A percentile compares a stretch with the other conserved stretches of the same genome.
Evolutionary conservation across 2,888 invertebrate genomes (phyloP).

Genomic region (Chrysolina oricalcia): DNA sequence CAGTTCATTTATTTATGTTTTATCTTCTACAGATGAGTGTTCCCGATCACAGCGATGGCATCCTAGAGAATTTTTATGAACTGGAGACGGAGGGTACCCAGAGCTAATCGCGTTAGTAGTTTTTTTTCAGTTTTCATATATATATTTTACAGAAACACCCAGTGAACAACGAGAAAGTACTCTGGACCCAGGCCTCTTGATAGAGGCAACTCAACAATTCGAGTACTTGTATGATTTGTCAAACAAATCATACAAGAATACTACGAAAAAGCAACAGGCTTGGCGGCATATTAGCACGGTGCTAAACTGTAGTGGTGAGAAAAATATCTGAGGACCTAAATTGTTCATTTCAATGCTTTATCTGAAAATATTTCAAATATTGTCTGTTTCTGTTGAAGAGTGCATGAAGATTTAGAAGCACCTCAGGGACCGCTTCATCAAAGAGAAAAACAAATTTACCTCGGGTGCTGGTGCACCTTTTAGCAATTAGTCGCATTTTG

Average conservation of each 20-base stretch:
- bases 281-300: constrained; percentile 19
- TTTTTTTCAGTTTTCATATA: constrained; percentile 13
- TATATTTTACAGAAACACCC: constrained; percentile 21
- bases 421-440: constrained; percentile 24
- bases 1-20: constrained; percentile 6
- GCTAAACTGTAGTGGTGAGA: constrained; percentile 26
- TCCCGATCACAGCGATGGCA: too few species aligned
- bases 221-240: too few species aligned
- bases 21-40: too few species aligned
- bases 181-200: constrained; percentile 23
- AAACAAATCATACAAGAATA: too few species aligned
- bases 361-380: constrained; percentile 11
- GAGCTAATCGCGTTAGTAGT: constrained; percentile 14
- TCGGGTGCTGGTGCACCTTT: too few species aligned
- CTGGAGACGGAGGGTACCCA: constrained; percentile 24
- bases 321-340: constrained; percentile 23
- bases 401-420: constrained; percentile 29
- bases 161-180: constrained; percentile 10
- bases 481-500: too few species aligned
- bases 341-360: constrained; percentile 23
- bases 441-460: too few species aligned
- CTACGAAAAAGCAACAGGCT: too few species aligned
- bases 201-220: too few species aligned
- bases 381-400: constrained; percentile 29
- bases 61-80: constrained; percentile 17